Evolutionary conservation across 2,113 vertebrate genomes (phyloP).

Genomic region (Syrrhaptes paradoxus): DNA sequence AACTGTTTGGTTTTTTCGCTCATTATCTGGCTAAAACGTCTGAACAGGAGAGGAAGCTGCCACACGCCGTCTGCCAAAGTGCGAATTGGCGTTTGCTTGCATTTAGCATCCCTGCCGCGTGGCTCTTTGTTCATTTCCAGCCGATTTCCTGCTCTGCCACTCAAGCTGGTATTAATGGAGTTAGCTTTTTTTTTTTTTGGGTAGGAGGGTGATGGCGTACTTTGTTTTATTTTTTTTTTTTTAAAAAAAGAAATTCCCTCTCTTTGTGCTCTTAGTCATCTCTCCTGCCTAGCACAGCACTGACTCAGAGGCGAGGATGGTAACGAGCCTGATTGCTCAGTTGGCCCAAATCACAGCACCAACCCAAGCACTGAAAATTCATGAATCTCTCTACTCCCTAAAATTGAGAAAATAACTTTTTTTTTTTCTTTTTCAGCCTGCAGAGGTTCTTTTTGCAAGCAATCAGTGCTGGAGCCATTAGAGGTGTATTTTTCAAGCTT

Average conservation of each 20-base stretch:
- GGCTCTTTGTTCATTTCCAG: conserved; percentile 30
- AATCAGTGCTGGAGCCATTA: background rate
- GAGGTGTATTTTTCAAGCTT: background rate
- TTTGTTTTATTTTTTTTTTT: background rate
- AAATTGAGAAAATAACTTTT: background rate
- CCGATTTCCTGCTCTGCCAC: conserved; percentile 21
- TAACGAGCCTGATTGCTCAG: background rate
- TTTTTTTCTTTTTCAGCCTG: background rate
- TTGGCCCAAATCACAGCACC: background rate
- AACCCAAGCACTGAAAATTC: conserved; percentile 1
- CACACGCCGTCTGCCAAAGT: background rate
- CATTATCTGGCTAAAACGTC: conserved; percentile 47
- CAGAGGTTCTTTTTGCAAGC: background rate
- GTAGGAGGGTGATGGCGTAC: too few relatives aligned
- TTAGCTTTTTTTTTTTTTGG: background rate
- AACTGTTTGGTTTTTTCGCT: background rate
- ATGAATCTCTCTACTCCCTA: background rate
- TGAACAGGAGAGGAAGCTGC: conserved; percentile 40
- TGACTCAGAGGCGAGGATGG: background rate
- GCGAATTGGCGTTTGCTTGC: conserved; percentile 31
- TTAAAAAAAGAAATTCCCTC: background rate
- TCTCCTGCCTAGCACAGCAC: background rate
- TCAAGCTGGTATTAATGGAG: conserved; percentile 7
- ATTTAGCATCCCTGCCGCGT: background rate
- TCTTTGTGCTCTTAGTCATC: background rate